These are phyloP conservation scores for Heterohyrax brucei DNA, from an alignment of 2,797 vertebrate species.

Conservation along the genomic window DNA sequence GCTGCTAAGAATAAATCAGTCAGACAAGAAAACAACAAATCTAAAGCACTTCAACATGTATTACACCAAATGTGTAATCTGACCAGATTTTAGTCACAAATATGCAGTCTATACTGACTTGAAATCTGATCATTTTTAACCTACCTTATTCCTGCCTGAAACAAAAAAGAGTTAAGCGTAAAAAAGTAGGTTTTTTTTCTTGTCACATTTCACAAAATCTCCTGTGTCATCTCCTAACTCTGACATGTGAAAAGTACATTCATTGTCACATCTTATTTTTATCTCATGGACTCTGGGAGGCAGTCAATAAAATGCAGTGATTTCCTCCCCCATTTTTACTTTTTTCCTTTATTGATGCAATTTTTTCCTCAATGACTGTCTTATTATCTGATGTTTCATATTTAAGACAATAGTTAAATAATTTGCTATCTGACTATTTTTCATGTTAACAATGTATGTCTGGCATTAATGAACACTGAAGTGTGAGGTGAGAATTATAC, in stretches of 20 bases:
- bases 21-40: background rate
- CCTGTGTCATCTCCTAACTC: constrained; percentile 8
- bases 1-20: background rate
- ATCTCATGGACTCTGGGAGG: constrained; percentile 28
- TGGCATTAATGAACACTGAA: no score
- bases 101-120: background rate
- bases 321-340: background rate
- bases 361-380: no score
- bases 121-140: background rate
- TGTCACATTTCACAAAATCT: background rate
- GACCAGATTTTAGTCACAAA: background rate
- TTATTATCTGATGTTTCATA: no score
- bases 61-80: background rate
- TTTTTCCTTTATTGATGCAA: constrained; percentile 21
- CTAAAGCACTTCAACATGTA: background rate
- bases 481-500: no score
- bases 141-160: background rate
- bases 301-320: background rate
- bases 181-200: background rate
- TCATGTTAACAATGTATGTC: no score
- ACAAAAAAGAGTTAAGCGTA: background rate
- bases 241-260: background rate
- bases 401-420: no score
- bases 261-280: constrained; percentile 3
- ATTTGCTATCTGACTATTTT: no score